phyloP scores from a whole-genome alignment of 2,888 invertebrate genomes.

The Parascotia fuliginaria region DNA sequence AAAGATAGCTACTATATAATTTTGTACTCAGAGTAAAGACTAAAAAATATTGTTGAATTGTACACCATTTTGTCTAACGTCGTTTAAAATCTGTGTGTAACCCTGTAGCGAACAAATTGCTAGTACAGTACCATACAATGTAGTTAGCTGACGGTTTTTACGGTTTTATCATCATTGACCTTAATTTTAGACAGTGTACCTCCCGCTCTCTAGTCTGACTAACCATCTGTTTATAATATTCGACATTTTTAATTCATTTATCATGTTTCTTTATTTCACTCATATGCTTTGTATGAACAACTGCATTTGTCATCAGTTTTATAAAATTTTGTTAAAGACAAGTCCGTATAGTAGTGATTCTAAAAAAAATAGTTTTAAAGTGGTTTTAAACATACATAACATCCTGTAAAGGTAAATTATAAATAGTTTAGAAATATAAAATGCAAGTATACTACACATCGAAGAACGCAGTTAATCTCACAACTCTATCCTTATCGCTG shows the following conservation, averaged over 20 bases:
- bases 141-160: slow-evolving; percentile 62
- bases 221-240: slow-evolving; percentile 35
- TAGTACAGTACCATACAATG: slow-evolving; percentile 24
- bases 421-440: no score
- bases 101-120: slow-evolving; percentile 9
- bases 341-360: neutral
- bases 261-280: slow-evolving; percentile 7
- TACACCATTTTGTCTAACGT: neutral
- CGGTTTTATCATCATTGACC: slow-evolving; percentile 76
- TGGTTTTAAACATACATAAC: no score
- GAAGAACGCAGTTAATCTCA: no score
- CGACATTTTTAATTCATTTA: slow-evolving; percentile 18
- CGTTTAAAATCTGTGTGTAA: neutral
- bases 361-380: neutral
- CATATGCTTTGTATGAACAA: slow-evolving; percentile 16
- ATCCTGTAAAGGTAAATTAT: no score
- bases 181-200: slow-evolving; percentile 66
- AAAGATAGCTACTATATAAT: no score
- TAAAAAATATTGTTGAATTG: no score
- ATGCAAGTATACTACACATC: no score
- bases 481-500: no score
- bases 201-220: slow-evolving; percentile 45
- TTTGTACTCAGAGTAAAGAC: no score
- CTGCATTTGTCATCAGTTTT: slow-evolving; percentile 1
- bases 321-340: neutral